Base-by-base conservation (phyloP, 1,140 invertebrate genomes). In the Drosophila pseudoananassae region DNA sequence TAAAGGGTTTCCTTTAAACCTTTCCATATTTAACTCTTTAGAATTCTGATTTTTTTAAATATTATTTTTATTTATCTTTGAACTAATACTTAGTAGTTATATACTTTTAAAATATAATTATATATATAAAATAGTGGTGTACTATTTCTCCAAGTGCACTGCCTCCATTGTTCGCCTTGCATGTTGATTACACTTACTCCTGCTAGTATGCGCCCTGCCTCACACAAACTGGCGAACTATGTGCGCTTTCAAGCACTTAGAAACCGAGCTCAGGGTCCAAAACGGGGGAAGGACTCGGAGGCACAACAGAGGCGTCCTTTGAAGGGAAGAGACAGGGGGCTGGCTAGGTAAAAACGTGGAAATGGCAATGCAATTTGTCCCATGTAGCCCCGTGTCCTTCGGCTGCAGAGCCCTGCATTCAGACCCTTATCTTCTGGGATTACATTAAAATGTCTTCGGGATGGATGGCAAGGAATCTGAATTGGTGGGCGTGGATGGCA, bases 351-450 rank as follows among this genome's bases (percentile, higher is more conserved):
- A 36, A 12, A 78, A 46, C 59, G 78, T 77, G 78, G 70, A 78
- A 83, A 74, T 78, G 76, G 75, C 75, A 78, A 82, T 82, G 79
- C 77, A 83, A 83, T 82, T 82, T 82, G 79, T 82, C 40, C 63
- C 63, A 31, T 69, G 65, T 38, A 55, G 50, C 33, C 23, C 10
- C 47, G 49, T 68, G 49, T 68, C 61, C 65, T 54, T 66, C 43
- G 56, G 40, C 33, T 50, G 49, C 66, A 72, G 70, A 33, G 27
- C 38, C 50, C 49, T 60, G 56, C 68, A 61, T 50, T 49, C 58
- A 43, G 43, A 17, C 43, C 46, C 43, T 60, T 53, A 69, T 63
- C 70, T 73, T 63, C 40, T 49, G 70, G 70, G 68, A 73, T 73
- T 73, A 55, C 68, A 73, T 69, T 69, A 69, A 69, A 69, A 69